Conservation (phyloP, 2,888 invertebrate genomes). For the Cinara cedri region DNA sequence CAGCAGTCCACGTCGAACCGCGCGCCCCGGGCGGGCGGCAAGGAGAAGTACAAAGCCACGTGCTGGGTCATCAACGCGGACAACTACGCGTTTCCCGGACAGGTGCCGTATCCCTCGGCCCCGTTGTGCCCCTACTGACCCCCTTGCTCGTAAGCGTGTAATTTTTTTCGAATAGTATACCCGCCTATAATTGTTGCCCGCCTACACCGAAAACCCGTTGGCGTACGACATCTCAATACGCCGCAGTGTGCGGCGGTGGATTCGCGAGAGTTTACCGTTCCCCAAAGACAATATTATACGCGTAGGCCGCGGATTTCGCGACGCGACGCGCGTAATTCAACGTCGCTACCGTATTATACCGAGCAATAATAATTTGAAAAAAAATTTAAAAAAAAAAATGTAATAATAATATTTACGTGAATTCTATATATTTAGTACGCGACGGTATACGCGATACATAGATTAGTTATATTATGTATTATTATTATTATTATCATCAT, state of each 20-base stretch:
- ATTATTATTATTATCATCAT: too few species aligned
- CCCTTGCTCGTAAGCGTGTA: too few species aligned
- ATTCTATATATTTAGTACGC: too few species aligned
- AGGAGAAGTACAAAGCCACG: conserved; percentile 70
- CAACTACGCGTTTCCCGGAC: conserved; percentile 68
- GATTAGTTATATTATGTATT: too few species aligned
- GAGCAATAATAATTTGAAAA: too few species aligned
- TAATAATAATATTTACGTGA: too few species aligned
- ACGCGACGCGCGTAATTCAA: too few species aligned
- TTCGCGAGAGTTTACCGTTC: background rate
- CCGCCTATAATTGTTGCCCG: background rate
- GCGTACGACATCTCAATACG: too few species aligned
- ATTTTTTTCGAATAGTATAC: background rate
- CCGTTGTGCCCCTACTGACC: conserved; percentile 70
- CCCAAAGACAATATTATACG: conserved; percentile 19
- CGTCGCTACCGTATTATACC: too few species aligned
- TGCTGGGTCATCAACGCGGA: conserved; percentile 73
- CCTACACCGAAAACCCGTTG: background rate
- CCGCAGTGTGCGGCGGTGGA: background rate
- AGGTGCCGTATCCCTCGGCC: conserved; percentile 67
- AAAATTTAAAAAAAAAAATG: too few species aligned
- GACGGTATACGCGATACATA: too few species aligned
- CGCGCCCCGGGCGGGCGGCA: conserved; percentile 47
- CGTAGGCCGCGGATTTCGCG: too few species aligned
- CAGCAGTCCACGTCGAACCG: conserved; percentile 8